Base-by-base conservation (phyloP, 1,140 invertebrate genomes). In the Leptoteleia sp. region DNA sequence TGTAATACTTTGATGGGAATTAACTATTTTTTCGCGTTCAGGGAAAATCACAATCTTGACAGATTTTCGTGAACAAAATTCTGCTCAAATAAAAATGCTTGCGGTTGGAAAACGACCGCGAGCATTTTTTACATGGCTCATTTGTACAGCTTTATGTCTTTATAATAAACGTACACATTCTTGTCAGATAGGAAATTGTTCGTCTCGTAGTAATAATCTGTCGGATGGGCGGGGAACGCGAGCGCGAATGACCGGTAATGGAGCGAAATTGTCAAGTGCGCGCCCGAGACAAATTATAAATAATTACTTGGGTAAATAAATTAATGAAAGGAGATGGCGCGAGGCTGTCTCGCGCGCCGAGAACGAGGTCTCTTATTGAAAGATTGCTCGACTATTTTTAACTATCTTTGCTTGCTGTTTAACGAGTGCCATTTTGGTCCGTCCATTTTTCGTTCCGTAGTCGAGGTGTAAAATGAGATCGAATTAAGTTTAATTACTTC, bases 161-260 rank as follows among this genome's bases (percentile, higher is more conserved):
- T 37, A 54, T 55, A 67, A 67, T 67, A 67, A 67, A 54, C 27
- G 62, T 47, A 55, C 31, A 37, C 57, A 48, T 55, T 67, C 40
- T 54, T 35, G 37, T 19, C 27, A 19, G 12, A 45, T 7, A 15
- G 64, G 48, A 68, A 68, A 68, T 68, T 68, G 42, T 33, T 50
- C 15, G n/a, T 50, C 22, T 7, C 7, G 9, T 16, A 54, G 48
- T 40, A 57, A 55, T 67, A 37, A 55, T 68, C 64, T 68, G 37
- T 16, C 27, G 19, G 25, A 47, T 45, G 29, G 13, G 11, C 29
- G 11, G n/a, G 22, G 6, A 25, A 3, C 22, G 22, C 3, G 22
- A 6, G 6, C 22, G 22, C 40, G 22, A 57, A 48, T 67, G 42
- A 68, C 42, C 52, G 31, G 13, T 48, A 48, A 57, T 67, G 15